Evolutionary conservation across 2,888 invertebrate genomes (phyloP).

Genomic region (Cantharis flavilabris): DNA sequence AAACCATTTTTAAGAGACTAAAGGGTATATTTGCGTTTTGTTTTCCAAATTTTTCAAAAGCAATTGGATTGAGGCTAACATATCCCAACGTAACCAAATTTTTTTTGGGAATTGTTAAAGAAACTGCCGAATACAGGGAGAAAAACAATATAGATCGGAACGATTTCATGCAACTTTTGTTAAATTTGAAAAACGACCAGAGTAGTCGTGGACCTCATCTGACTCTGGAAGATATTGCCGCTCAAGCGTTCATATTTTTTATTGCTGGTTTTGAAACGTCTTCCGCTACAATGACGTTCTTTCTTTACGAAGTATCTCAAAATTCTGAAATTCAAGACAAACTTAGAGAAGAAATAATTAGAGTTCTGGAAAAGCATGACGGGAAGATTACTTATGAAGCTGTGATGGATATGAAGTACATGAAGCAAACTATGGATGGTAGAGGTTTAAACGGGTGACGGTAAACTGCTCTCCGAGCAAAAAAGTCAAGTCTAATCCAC

Average conservation of each 20-base stretch:
- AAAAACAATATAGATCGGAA: constrained; percentile 55
- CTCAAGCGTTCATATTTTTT: constrained; percentile 45
- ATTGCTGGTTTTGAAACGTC: constrained; percentile 52
- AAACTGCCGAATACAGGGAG: constrained; percentile 55
- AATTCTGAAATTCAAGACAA: constrained; percentile 56
- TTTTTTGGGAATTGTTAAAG: constrained; percentile 52
- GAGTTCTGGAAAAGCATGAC: constrained; percentile 48
- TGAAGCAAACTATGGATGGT: constrained; percentile 54
- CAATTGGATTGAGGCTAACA: constrained; percentile 35
- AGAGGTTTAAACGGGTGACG: no score
- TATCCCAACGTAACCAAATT: constrained; percentile 47
- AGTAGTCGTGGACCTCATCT: not conserved
- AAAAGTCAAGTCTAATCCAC: no score
- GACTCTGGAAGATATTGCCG: constrained; percentile 25
- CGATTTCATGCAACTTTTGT: constrained; percentile 61
- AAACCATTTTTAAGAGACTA: constrained; percentile 11
- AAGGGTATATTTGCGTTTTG: constrained; percentile 13
- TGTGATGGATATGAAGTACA: constrained; percentile 56
- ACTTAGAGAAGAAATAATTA: constrained; percentile 53
- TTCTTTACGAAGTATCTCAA: constrained; percentile 57
- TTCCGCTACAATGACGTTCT: constrained; percentile 53
- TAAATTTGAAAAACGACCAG: constrained; percentile 49
- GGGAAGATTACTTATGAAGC: constrained; percentile 55
- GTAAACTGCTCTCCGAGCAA: no score
- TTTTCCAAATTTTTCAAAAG: constrained; percentile 32